Base-by-base conservation (phyloP, 2,888 invertebrate genomes). In the Heteropelma amictum region DNA sequence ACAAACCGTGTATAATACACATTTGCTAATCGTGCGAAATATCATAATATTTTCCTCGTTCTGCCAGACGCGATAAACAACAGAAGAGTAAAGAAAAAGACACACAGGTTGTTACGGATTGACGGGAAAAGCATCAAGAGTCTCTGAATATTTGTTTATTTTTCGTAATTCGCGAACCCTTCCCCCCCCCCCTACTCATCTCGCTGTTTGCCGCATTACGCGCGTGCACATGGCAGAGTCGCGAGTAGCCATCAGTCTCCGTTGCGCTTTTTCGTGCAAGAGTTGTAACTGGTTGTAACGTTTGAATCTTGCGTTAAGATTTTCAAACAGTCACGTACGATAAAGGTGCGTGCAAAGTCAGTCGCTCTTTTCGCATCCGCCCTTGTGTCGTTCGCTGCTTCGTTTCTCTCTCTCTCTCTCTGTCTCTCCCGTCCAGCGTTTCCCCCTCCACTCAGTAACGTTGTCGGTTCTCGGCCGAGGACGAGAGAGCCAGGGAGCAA, bases 401-500 rank as follows among this genome's bases (percentile, higher is more conserved):
- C 33, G 5, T 23, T 14, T 19, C 49, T 35, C 21, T 49, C 42
- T 33, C 33, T 19, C 47, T 28, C 26, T 40, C 51, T 19, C 33
- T 28, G 17, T 35, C 45, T 28, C 14, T 19, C 26, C 60, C 14
- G 47, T 14, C 49, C 6, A 10, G 1, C 40, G 17, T n/a, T 12
- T 17, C 21, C 8, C 10, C 45, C 30, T 7, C 47, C 33, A 19
- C 49, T 28, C 49, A 19, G 26, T 40, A 35, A 19, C 35, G 19
- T 49, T 38, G 26, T 19, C 33, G 26, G 19, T 8, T 26, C 47
- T 28, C 51, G 60, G 40, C 35, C 54, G 67, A 61, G 70, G 67
- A 63, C 73, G 56, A 42, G 64, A 28, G 40, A 38, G 58, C 47
- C 47, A 65, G 73, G 61, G 71, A 75, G 70, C 75, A 75, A 75